Conservation (phyloP, 2,113 vertebrate genomes). For the Danio rerio region GRCz12tu NC_133197.1:19389001-19389500, state of each 20-base stretch:
- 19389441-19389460: neutral
- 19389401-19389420: conserved; percentile 27
- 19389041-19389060: neutral
- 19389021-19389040: neutral
- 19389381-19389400: conserved; percentile 70
- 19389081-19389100: neutral
- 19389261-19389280: conserved; percentile 52
- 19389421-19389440: neutral
- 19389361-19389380: conserved; percentile 51
- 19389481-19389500: conserved; percentile 8
- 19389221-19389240: neutral
- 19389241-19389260: conserved; percentile 20
- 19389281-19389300: conserved; percentile 48
- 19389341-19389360: conserved; percentile 55
- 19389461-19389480: neutral
- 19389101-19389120: neutral
- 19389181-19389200: conserved; percentile 23
- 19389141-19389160: neutral
- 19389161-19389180: conserved; percentile 27
- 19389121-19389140: conserved; percentile 18
- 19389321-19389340: conserved; percentile 49
- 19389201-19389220: neutral
- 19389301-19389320: conserved; percentile 53
- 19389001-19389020: neutral
- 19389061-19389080: neutral